Evolutionary conservation across 2,888 invertebrate genomes (phyloP).

Genomic region (Conops quadrifasciatus): DNA sequence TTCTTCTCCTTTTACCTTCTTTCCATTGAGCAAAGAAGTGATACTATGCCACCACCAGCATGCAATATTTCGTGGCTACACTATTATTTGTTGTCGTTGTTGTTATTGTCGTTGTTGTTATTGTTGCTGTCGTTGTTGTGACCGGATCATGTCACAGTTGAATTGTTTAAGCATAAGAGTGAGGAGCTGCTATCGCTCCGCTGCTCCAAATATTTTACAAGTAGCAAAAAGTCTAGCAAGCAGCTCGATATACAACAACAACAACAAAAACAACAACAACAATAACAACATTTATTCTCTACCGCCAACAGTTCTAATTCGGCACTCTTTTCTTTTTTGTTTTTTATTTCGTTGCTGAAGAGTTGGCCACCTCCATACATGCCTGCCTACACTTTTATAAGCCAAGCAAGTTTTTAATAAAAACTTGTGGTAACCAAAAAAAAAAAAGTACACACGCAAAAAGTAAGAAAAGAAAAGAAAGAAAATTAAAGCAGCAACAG

Average conservation of each 20-base stretch:
- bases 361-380: neutral
- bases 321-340: too few relatives aligned
- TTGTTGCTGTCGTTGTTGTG: neutral
- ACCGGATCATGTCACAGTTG: neutral
- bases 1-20: neutral
- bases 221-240: neutral
- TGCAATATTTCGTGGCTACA: neutral
- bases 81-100: neutral
- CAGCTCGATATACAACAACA: neutral
- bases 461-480: too few relatives aligned
- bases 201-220: conserved; percentile 4
- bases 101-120: neutral
- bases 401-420: too few relatives aligned
- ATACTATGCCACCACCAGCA: neutral
- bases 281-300: too few relatives aligned
- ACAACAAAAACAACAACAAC: neutral
- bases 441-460: too few relatives aligned
- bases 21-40: neutral
- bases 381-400: too few relatives aligned
- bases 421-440: too few relatives aligned
- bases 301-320: too few relatives aligned
- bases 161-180: neutral
- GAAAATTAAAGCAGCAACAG: too few relatives aligned
- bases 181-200: neutral
- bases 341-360: neutral